phyloP scores from a whole-genome alignment of 2,797 vertebrate species.

The Syngnathus acus region DNA sequence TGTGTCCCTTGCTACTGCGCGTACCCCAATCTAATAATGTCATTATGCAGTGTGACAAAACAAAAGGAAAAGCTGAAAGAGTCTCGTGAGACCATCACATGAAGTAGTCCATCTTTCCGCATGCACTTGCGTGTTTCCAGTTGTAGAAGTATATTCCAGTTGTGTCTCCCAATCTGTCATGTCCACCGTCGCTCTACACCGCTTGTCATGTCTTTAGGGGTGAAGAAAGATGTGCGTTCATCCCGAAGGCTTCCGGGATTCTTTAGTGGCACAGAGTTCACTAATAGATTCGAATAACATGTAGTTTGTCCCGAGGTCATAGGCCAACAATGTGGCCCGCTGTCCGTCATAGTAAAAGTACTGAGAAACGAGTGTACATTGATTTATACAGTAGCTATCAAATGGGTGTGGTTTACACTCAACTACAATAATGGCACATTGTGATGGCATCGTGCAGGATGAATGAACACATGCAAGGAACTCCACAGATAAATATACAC shows the following conservation, averaged over 20 bases:
- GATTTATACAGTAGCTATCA: constrained; percentile 9
- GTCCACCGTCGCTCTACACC: not conserved
- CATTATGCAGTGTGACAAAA: constrained; percentile 9
- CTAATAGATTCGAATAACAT: not conserved
- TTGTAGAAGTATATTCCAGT: constrained; percentile 6
- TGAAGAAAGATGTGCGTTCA: not conserved
- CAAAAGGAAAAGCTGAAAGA: constrained; percentile 14
- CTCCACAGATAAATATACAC: constrained; percentile 61
- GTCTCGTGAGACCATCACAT: not conserved
- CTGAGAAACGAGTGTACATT: constrained; percentile 15
- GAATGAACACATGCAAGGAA: constrained; percentile 55
- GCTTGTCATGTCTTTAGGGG: not conserved
- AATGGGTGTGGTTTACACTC: constrained; percentile 1
- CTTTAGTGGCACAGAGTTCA: not conserved
- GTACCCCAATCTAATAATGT: not conserved
- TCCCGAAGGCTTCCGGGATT: not conserved
- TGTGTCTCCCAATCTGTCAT: not conserved
- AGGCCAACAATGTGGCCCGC: constrained; percentile 2
- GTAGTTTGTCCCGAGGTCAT: not conserved
- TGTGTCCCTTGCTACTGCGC: constrained; percentile 14
- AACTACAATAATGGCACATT: constrained; percentile 33
- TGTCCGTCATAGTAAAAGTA: constrained; percentile 15
- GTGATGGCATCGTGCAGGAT: constrained; percentile 61
- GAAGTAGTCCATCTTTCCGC: constrained; percentile 10
- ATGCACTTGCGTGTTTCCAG: constrained; percentile 4